These are phyloP conservation scores for Lepus timidus DNA, from an alignment of 2,113 vertebrate genomes.

Conservation along the genomic window DNA sequence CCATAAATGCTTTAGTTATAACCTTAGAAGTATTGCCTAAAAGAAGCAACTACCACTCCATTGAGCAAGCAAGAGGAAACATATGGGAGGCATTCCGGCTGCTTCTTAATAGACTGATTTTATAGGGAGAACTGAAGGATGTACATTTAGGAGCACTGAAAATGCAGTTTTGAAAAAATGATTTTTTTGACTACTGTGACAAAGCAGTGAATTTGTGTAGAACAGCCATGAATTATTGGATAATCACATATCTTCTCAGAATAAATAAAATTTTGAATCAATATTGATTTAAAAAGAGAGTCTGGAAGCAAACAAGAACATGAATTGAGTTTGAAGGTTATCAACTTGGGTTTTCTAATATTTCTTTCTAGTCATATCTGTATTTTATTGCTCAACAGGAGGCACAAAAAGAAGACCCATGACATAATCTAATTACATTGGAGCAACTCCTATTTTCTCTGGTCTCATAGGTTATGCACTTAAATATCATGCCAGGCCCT, in stretches of 20 bases:
- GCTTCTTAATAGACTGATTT: slow-evolving; percentile 25
- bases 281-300: slow-evolving; percentile 67
- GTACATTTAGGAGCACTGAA: background rate
- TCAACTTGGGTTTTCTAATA: slow-evolving; percentile 53
- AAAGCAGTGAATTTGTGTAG: slow-evolving; percentile 60
- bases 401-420: background rate
- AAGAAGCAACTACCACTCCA: background rate
- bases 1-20: slow-evolving; percentile 6
- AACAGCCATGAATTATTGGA: slow-evolving; percentile 60
- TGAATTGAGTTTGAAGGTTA: slow-evolving; percentile 67
- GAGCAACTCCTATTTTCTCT: slow-evolving; percentile 12
- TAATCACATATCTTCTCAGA: slow-evolving; percentile 64
- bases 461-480: background rate
- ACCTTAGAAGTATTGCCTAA: background rate
- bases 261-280: slow-evolving; percentile 75
- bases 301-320: slow-evolving; percentile 58
- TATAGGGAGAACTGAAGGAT: slow-evolving; percentile 60
- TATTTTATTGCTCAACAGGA: slow-evolving; percentile 50
- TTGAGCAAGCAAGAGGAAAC: background rate
- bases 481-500: background rate
- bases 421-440: slow-evolving; percentile 45
- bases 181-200: slow-evolving; percentile 62
- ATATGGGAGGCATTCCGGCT: background rate
- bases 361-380: slow-evolving; percentile 55
- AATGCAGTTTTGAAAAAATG: slow-evolving; percentile 58